These are phyloP conservation scores for Galerucella calmariensis DNA, from an alignment of 2,888 invertebrate genomes.

Conservation along the genomic window DNA sequence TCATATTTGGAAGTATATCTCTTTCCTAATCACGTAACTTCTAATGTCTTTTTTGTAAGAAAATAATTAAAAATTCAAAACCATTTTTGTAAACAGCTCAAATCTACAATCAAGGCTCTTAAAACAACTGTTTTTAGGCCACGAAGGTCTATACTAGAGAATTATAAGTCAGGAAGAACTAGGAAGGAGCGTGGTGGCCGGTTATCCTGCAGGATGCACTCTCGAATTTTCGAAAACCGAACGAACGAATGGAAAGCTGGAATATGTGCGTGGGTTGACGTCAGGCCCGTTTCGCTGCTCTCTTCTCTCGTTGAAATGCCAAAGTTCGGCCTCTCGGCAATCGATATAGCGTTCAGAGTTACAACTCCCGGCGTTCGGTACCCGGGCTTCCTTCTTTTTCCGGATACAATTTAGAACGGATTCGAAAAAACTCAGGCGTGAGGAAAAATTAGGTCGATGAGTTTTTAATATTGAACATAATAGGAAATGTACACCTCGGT, in stretches of 20 bases:
- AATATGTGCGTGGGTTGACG: slow-evolving; percentile 38
- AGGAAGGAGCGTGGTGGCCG: slow-evolving; percentile 25
- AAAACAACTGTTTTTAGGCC: slow-evolving; percentile 4
- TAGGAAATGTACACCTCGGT: no score
- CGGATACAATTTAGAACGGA: slow-evolving; percentile 2
- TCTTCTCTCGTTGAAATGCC: slow-evolving; percentile 50
- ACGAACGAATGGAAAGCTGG: slow-evolving; percentile 17
- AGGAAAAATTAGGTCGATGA: neutral
- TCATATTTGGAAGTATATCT: no score
- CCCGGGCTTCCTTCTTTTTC: slow-evolving; percentile 43
- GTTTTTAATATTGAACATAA: neutral
- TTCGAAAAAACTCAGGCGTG: neutral
- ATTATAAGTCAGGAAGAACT: slow-evolving; percentile 22
- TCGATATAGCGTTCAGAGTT: slow-evolving; percentile 53
- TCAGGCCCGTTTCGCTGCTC: slow-evolving; percentile 35
- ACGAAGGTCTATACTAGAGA: slow-evolving; percentile 17
- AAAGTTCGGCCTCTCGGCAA: slow-evolving; percentile 53
- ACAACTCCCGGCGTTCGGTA: slow-evolving; percentile 27
- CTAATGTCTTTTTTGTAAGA: no score
- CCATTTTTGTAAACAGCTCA: neutral
- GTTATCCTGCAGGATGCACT: slow-evolving; percentile 36
- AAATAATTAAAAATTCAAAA: no score
- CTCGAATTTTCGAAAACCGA: slow-evolving; percentile 6
- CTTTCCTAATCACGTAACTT: no score
- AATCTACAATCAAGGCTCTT: neutral